These are phyloP conservation scores for Metopolophium dirhodum DNA, from an alignment of 1,140 invertebrate species.

Conservation along the genomic window DNA sequence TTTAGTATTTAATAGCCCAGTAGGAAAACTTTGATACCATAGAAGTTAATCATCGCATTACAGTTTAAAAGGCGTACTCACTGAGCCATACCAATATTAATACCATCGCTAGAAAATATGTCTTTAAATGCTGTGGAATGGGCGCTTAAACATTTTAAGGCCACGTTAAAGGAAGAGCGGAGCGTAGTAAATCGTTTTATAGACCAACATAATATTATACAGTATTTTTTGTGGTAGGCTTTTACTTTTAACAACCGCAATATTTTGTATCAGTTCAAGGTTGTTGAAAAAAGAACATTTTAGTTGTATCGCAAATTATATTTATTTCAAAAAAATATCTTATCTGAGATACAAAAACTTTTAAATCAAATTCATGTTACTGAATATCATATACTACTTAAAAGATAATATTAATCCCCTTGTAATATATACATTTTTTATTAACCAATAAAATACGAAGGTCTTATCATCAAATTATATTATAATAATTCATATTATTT, in stretches of 20 bases:
- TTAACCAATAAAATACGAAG: neutral
- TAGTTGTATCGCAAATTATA: constrained; percentile 5
- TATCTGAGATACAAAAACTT: neutral
- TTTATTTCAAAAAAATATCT: neutral
- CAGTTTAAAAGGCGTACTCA: constrained; percentile 22
- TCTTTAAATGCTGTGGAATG: constrained; percentile 14
- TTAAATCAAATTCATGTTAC: neutral
- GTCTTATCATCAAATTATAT: neutral
- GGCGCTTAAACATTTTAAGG: constrained; percentile 17
- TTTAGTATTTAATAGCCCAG: constrained; percentile 18
- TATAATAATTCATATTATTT: neutral
- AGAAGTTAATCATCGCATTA: constrained; percentile 20
- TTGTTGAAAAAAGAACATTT: neutral
- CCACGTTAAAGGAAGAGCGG: neutral
- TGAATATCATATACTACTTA: neutral
- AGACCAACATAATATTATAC: neutral
- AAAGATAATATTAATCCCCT: neutral
- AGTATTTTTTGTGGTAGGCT: neutral
- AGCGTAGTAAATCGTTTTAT: constrained; percentile 20
- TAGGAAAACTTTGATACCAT: constrained; percentile 21
- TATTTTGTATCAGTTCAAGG: neutral
- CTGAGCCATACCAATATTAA: constrained; percentile 42
- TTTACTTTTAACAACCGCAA: neutral
- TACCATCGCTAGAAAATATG: constrained; percentile 27
- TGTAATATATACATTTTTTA: neutral